phyloP scores from a whole-genome alignment of 2,888 invertebrate genomes.

The Amblyjoppa proteus region DNA sequence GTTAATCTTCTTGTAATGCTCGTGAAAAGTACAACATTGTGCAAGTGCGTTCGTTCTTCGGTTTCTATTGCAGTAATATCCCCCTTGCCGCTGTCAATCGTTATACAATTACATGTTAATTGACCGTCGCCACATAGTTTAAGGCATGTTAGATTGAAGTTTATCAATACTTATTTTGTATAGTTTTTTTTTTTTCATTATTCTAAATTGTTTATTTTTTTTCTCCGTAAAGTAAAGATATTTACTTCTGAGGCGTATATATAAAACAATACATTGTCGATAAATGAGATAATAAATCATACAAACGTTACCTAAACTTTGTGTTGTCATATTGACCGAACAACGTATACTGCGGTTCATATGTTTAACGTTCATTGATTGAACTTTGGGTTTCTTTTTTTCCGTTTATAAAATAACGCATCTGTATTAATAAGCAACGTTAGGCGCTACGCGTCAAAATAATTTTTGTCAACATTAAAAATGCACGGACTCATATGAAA shows the following conservation, averaged over 20 bases:
- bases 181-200: slow-evolving; percentile 63
- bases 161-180: slow-evolving; percentile 47
- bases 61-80: slow-evolving; percentile 36
- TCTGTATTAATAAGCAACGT: slow-evolving; percentile 37
- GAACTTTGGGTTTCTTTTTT: neutral
- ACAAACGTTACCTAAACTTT: slow-evolving; percentile 50
- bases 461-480: slow-evolving; percentile 11
- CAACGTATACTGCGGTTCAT: slow-evolving; percentile 45
- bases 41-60: slow-evolving; percentile 34
- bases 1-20: slow-evolving; percentile 19
- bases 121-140: slow-evolving; percentile 50
- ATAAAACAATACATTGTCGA: slow-evolving; percentile 75
- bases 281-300: slow-evolving; percentile 68
- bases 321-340: slow-evolving; percentile 52
- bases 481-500: slow-evolving; percentile 32
- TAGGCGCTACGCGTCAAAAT: slow-evolving; percentile 27
- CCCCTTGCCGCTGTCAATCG: slow-evolving; percentile 31
- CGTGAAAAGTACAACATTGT: slow-evolving; percentile 40
- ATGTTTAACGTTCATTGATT: slow-evolving; percentile 35
- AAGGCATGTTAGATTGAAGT: slow-evolving; percentile 51
- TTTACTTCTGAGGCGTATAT: slow-evolving; percentile 71
- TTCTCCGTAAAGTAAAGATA: slow-evolving; percentile 75
- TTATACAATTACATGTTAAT: slow-evolving; percentile 50
- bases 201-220: slow-evolving; percentile 76
- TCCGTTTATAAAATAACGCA: slow-evolving; percentile 49